A percentile compares a stretch with the other conserved stretches of the same genome.
These are phyloP conservation scores for Eptesicus fuscus DNA, from an alignment of 2,113 vertebrate genomes.

Conservation along the genomic window DNA sequence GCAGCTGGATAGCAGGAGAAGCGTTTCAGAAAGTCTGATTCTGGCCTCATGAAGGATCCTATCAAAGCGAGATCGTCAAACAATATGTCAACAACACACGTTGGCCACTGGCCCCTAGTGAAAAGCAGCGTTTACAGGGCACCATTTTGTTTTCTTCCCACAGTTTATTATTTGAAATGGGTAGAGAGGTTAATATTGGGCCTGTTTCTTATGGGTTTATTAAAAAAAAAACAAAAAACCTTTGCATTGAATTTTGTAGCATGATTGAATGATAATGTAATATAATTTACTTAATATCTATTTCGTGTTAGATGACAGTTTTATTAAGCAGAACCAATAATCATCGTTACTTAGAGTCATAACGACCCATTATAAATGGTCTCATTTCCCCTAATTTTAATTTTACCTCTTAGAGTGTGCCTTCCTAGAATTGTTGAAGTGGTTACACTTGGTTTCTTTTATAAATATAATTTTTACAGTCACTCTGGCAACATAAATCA, in stretches of 20 bases:
- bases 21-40: not conserved
- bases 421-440: slow-evolving; percentile 74
- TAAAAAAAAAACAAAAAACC: slow-evolving; percentile 36
- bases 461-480: slow-evolving; percentile 74
- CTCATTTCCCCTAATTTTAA: slow-evolving; percentile 83
- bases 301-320: slow-evolving; percentile 81
- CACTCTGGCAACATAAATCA: slow-evolving; percentile 56
- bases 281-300: slow-evolving; percentile 81
- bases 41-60: not conserved
- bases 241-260: slow-evolving; percentile 59
- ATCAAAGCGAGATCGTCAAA: not conserved
- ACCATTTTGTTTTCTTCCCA: not conserved
- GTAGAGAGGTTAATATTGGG: slow-evolving; percentile 39
- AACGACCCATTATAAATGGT: slow-evolving; percentile 81
- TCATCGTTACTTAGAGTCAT: slow-evolving; percentile 79
- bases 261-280: slow-evolving; percentile 74
- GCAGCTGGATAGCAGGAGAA: not conserved
- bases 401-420: slow-evolving; percentile 78
- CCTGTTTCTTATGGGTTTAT: slow-evolving; percentile 52
- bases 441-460: slow-evolving; percentile 74
- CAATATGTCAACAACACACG: not conserved
- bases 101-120: not conserved
- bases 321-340: slow-evolving; percentile 84
- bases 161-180: slow-evolving; percentile 61
- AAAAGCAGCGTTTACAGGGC: not conserved